Conservation (phyloP, 2,113 vertebrate genomes). For the Grammatotria lemairii region DNA sequence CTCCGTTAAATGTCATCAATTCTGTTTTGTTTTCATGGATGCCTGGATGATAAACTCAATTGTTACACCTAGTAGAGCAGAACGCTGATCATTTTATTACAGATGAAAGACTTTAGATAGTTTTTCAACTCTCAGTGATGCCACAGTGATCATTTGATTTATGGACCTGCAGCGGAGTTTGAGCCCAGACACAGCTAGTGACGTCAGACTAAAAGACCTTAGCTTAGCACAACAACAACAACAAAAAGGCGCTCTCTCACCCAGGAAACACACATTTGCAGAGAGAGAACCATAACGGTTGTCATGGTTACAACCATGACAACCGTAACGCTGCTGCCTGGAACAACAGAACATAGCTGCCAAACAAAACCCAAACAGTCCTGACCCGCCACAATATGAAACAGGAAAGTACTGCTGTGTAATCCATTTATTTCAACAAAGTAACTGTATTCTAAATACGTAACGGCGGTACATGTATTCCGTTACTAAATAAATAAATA, state of each 20-base stretch:
- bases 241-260: neutral
- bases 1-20: neutral
- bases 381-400: too few relatives aligned
- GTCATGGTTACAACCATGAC: neutral
- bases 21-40: neutral
- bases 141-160: neutral
- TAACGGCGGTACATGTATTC: too few relatives aligned
- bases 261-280: neutral
- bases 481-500: too few relatives aligned
- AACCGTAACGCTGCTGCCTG: too few relatives aligned
- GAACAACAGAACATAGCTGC: too few relatives aligned
- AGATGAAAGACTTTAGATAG: neutral
- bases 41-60: neutral
- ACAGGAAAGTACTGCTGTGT: too few relatives aligned
- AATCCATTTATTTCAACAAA: too few relatives aligned
- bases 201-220: neutral
- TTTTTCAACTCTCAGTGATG: neutral
- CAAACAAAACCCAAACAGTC: too few relatives aligned
- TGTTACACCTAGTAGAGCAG: neutral
- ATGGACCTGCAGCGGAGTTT: neutral
- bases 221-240: neutral
- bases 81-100: neutral
- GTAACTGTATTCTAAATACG: too few relatives aligned
- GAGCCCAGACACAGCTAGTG: neutral
- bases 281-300: neutral